Conservation (phyloP, 2,888 invertebrate species). For the Eupithecia inturbata region DNA sequence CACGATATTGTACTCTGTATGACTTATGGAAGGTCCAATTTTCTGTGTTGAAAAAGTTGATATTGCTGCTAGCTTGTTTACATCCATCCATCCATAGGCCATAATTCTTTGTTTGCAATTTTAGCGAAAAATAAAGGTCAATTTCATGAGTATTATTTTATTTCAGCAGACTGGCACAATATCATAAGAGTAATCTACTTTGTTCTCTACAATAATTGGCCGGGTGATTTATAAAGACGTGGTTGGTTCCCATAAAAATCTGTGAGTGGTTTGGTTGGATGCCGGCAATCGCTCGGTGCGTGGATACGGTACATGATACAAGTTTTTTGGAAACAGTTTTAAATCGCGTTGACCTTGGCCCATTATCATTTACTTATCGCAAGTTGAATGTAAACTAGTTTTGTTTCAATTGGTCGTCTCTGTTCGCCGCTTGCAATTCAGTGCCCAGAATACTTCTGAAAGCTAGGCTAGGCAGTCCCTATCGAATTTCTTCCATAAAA, state of each 20-base stretch:
- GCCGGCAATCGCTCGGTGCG: not conserved
- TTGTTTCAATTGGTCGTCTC: constrained; percentile 46
- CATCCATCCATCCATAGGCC: too few species aligned
- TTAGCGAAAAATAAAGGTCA: not conserved
- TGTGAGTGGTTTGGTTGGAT: not conserved
- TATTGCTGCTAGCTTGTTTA: not conserved
- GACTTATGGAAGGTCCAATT: not conserved
- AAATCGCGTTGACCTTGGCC: constrained; percentile 59
- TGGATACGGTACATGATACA: not conserved
- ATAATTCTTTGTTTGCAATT: not conserved
- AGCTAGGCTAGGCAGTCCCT: not conserved
- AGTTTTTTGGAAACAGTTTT: constrained; percentile 38
- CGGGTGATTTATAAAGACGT: not conserved
- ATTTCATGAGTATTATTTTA: not conserved
- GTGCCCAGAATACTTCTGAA: constrained; percentile 9
- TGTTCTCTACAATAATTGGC: not conserved
- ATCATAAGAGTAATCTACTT: not conserved
- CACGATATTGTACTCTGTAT: not conserved
- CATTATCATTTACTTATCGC: constrained; percentile 64
- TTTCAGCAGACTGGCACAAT: not conserved
- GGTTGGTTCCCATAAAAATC: not conserved
- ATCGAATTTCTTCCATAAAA: not conserved
- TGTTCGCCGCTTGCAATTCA: constrained; percentile 34
- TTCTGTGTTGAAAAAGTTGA: not conserved
- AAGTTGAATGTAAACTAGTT: constrained; percentile 56